Conservation (phyloP, 1,140 invertebrate species). For the Lordiphosa clarofinis region DNA sequence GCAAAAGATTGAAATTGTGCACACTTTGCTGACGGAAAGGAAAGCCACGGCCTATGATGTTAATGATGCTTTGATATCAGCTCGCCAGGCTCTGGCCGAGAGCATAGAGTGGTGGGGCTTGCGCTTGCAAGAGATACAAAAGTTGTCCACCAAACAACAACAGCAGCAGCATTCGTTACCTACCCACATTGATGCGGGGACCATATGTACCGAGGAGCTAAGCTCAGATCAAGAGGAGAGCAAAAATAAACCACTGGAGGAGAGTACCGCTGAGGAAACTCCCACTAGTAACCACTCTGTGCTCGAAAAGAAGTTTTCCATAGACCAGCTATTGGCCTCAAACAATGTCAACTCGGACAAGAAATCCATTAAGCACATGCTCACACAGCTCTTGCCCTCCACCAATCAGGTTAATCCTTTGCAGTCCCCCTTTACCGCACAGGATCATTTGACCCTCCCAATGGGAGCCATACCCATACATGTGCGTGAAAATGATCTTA, state of each 20-base stretch:
- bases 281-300: slow-evolving; percentile 1
- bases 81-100: slow-evolving; percentile 66
- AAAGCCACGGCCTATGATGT: slow-evolving; percentile 70
- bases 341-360: slow-evolving; percentile 78
- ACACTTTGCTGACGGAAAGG: slow-evolving; percentile 80
- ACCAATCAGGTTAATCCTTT: slow-evolving; percentile 80
- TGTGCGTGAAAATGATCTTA: slow-evolving; percentile 91
- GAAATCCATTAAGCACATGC: slow-evolving; percentile 85
- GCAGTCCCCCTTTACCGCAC: slow-evolving; percentile 82
- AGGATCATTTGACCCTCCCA: slow-evolving; percentile 85
- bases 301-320: slow-evolving; percentile 43
- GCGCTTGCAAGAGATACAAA: slow-evolving; percentile 65
- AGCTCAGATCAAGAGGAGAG: slow-evolving; percentile 41
- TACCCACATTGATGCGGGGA: slow-evolving; percentile 56
- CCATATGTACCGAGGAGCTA: slow-evolving; percentile 75
- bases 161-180: background rate
- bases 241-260: slow-evolving; percentile 5
- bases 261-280: slow-evolving; percentile 30
- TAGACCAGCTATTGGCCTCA: too few species aligned
- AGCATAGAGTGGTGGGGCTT: slow-evolving; percentile 75
- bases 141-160: slow-evolving; percentile 42
- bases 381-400: slow-evolving; percentile 85
- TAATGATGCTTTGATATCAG: slow-evolving; percentile 63
- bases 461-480: slow-evolving; percentile 85
- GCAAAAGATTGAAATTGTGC: slow-evolving; percentile 87